Percentiles rank a stretch among this genome's conserved stretches.
Conservation (phyloP, 2,888 invertebrate genomes). For the Alloscopus bannaensis region DNA sequence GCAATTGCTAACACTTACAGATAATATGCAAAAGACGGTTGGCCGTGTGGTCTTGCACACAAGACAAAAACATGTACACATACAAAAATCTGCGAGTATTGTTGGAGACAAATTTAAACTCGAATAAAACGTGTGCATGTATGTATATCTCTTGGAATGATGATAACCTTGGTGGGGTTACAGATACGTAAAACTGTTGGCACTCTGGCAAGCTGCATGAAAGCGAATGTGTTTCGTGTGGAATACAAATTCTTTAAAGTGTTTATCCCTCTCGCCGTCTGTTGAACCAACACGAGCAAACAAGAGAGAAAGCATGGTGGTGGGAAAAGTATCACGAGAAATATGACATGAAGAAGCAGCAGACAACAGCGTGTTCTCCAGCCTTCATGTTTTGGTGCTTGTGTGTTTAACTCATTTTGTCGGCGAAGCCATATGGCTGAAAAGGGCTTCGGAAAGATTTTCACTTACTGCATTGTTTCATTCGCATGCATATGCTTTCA, state of each 20-base stretch:
- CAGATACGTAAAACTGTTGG: slow-evolving; percentile 26
- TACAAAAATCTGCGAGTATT: too few species aligned
- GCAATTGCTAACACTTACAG: slow-evolving; percentile 9
- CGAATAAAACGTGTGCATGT: background rate
- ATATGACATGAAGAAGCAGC: background rate
- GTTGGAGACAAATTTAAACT: too few species aligned
- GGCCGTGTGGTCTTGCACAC: too few species aligned
- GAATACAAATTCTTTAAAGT: slow-evolving; percentile 39
- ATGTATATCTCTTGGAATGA: slow-evolving; percentile 24
- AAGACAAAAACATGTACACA: too few species aligned
- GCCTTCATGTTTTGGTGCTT: slow-evolving; percentile 11
- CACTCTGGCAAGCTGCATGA: slow-evolving; percentile 37
- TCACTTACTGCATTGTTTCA: slow-evolving; percentile 39
- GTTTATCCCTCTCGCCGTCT: slow-evolving; percentile 4
- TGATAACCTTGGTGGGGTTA: slow-evolving; percentile 34
- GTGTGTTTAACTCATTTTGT: slow-evolving; percentile 46
- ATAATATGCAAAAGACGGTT: background rate
- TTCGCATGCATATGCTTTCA: slow-evolving; percentile 10
- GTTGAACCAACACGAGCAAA: slow-evolving; percentile 21
- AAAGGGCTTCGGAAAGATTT: slow-evolving; percentile 29
- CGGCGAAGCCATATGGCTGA: slow-evolving; percentile 44
- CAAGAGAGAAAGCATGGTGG: slow-evolving; percentile 11
- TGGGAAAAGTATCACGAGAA: background rate
- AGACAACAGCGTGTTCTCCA: background rate
- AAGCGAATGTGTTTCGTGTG: slow-evolving; percentile 9